phyloP scores from a whole-genome alignment of 2,113 vertebrate species.

The Malurus elegans region DNA sequence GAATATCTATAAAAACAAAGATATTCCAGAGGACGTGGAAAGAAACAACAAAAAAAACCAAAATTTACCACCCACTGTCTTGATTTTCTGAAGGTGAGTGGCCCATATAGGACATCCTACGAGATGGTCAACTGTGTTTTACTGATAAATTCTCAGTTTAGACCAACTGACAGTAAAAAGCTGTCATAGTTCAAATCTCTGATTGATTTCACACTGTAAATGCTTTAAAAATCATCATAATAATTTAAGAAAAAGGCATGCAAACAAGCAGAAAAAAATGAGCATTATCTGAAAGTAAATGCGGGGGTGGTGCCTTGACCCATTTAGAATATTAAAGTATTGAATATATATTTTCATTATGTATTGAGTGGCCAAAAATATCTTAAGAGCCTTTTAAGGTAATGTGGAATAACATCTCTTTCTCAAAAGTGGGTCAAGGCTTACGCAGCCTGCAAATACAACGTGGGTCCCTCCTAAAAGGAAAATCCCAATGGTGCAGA shows the following conservation, averaged over 20 bases:
- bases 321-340: neutral
- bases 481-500: neutral
- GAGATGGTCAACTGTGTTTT: neutral
- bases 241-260: neutral
- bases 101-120: neutral
- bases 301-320: neutral
- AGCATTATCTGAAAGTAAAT: neutral
- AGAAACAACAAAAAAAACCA: neutral
- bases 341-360: neutral
- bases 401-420: neutral
- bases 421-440: neutral
- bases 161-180: neutral
- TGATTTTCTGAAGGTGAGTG: neutral
- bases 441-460: neutral
- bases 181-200: neutral
- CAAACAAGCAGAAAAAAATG: neutral
- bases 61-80: neutral
- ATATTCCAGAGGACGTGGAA: neutral
- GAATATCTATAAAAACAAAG: neutral
- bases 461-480: neutral
- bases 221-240: neutral
- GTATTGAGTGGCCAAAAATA: neutral
- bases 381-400: neutral
- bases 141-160: neutral
- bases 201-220: neutral